Evolutionary conservation across 2,113 vertebrate genomes (phyloP).

Genomic region (Otus sunia): DNA sequence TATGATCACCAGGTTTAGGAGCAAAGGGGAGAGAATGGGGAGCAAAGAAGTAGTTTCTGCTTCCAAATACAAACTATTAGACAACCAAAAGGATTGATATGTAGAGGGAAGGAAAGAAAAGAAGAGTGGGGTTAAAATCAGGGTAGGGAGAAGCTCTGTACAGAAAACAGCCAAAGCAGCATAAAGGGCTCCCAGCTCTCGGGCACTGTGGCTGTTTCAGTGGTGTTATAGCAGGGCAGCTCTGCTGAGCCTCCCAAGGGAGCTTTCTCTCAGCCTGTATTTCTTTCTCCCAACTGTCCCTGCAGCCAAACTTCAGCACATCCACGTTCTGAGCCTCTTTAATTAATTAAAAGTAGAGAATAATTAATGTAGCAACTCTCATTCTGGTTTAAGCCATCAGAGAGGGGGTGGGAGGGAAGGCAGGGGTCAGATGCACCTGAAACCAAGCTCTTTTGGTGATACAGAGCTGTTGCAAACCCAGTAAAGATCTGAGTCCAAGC

Average conservation of each 20-base stretch:
- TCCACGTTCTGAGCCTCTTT: neutral
- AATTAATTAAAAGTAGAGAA: slow-evolving; percentile 39
- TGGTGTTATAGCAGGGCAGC: neutral
- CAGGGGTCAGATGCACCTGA: neutral
- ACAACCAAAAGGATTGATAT: neutral
- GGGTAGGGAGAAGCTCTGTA: neutral
- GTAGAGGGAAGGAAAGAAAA: neutral
- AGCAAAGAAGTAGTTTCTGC: neutral
- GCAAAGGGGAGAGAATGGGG: neutral
- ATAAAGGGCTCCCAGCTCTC: neutral
- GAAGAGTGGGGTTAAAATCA: neutral
- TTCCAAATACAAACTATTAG: neutral
- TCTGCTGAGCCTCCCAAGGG: neutral
- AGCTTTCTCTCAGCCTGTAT: neutral
- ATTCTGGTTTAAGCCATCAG: neutral
- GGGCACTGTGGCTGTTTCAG: neutral
- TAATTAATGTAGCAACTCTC: slow-evolving; percentile 27
- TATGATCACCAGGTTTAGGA: neutral
- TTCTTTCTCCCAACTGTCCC: neutral
- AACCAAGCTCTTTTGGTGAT: neutral
- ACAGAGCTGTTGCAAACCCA: neutral
- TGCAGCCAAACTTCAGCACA: neutral
- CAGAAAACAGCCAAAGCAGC: rapidly evolving
- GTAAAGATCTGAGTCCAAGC: neutral
- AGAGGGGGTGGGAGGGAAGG: neutral